Evolutionary conservation across 2,113 vertebrate species (phyloP).

Genomic region (Cariama cristata): DNA sequence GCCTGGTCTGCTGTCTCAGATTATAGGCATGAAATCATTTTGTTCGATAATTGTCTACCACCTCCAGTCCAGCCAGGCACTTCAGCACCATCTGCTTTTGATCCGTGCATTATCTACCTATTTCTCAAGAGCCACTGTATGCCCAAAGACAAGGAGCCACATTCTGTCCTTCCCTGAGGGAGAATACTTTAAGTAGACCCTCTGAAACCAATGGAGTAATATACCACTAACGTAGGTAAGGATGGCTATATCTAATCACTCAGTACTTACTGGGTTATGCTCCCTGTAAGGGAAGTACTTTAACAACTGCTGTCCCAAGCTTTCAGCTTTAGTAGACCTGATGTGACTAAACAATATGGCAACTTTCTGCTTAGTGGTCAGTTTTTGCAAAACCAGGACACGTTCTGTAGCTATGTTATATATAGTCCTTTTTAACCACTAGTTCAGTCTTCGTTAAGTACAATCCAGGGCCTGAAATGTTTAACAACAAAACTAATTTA

Average conservation of each 20-base stretch:
- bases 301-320: not conserved
- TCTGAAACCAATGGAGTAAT: not conserved
- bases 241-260: not conserved
- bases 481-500: constrained; percentile 17
- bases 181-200: not conserved
- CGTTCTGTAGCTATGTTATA: not conserved
- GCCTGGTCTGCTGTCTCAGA: not conserved
- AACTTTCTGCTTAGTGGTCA: not conserved
- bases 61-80: not conserved
- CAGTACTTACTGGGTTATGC: not conserved
- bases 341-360: not conserved
- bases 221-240: not conserved
- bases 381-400: not conserved
- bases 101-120: not conserved
- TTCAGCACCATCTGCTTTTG: not conserved
- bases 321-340: not conserved
- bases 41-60: not conserved
- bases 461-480: not conserved
- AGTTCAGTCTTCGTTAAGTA: not conserved
- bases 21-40: not conserved
- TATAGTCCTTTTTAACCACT: not conserved
- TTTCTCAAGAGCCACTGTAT: not conserved
- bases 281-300: not conserved
- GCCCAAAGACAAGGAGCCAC: not conserved
- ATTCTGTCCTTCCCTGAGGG: not conserved